Conservation (phyloP, 2,888 invertebrate species). For the Shargacucullia verbasci region DNA sequence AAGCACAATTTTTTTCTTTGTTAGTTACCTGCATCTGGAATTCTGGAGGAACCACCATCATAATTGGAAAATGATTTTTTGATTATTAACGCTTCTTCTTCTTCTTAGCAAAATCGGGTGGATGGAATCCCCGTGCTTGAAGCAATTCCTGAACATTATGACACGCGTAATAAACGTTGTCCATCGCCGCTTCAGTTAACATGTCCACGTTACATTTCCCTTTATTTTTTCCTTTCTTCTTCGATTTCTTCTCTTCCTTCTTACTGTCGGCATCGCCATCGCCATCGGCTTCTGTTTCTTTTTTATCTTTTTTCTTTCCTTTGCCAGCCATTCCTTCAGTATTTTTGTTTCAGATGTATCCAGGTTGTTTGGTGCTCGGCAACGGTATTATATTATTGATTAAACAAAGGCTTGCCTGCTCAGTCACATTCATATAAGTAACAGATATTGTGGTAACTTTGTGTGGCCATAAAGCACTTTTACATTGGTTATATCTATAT, state of each 20-base stretch:
- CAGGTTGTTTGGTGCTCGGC: conserved; percentile 28
- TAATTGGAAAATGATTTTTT: neutral
- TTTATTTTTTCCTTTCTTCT: conserved; percentile 89
- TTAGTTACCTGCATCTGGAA: no score
- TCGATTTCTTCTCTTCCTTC: conserved; percentile 84
- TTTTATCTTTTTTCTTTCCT: conserved; percentile 87
- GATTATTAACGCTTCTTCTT: conserved; percentile 92
- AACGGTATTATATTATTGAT: conserved; percentile 60
- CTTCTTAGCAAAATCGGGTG: conserved; percentile 96
- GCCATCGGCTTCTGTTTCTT: conserved; percentile 80
- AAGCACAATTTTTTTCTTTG: no score
- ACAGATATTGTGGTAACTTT: no score
- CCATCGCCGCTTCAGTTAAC: conserved; percentile 96
- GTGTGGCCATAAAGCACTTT: no score
- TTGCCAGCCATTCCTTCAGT: conserved; percentile 72
- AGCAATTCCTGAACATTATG: conserved; percentile 97
- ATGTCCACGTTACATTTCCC: conserved; percentile 94
- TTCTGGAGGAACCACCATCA: no score
- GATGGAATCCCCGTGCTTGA: conserved; percentile 95
- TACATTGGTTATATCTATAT: no score
- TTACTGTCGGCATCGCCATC: conserved; percentile 79
- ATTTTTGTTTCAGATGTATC: conserved; percentile 13
- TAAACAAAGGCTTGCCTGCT: conserved; percentile 39
- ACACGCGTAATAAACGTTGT: conserved; percentile 97
- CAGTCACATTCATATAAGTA: neutral